Conservation (phyloP, 2,888 invertebrate genomes). For the Drosophila falleni region DNA sequence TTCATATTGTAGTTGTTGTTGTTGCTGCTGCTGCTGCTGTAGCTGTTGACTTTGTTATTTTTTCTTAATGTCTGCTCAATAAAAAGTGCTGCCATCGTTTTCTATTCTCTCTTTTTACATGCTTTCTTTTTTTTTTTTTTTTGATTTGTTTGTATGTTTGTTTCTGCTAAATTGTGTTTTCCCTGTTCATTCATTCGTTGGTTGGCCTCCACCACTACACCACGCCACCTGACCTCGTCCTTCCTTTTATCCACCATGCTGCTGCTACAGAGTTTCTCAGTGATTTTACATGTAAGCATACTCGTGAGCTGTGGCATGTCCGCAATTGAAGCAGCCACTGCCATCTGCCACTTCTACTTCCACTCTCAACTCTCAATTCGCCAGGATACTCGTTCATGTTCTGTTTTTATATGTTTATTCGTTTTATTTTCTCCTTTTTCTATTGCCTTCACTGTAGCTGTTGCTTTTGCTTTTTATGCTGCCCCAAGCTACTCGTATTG, state of each 20-base stretch:
- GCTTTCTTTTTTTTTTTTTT: conserved; percentile 33
- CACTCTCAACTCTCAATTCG: conserved; percentile 25
- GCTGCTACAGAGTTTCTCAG: conserved; percentile 67
- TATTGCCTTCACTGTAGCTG: conserved; percentile 1
- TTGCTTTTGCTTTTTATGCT: conserved; percentile 29
- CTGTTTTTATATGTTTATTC: conserved; percentile 41
- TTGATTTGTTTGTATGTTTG: conserved; percentile 70
- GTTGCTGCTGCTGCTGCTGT: conserved; percentile 42
- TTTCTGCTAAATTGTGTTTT: conserved; percentile 82
- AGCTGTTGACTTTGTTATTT: conserved; percentile 79
- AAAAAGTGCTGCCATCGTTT: conserved; percentile 68
- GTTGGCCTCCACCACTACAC: conserved; percentile 27
- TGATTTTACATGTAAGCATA: conserved; percentile 84
- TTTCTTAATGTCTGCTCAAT: conserved; percentile 81
- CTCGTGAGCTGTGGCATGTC: conserved; percentile 83
- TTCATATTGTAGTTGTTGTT: conserved; percentile 45
- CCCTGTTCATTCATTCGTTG: conserved; percentile 82
- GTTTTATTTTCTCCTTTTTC: conserved; percentile 31
- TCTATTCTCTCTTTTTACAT: conserved; percentile 36
- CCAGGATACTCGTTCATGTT: conserved; percentile 30
- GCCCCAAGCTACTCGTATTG: conserved; percentile 44
- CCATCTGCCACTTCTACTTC: conserved; percentile 34
- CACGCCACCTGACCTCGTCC: too few relatives aligned
- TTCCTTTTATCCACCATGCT: conserved; percentile 23
- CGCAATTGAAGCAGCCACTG: conserved; percentile 79